phyloP scores from a whole-genome alignment of 2,888 invertebrate species.

The Sthenelais limicola region DNA sequence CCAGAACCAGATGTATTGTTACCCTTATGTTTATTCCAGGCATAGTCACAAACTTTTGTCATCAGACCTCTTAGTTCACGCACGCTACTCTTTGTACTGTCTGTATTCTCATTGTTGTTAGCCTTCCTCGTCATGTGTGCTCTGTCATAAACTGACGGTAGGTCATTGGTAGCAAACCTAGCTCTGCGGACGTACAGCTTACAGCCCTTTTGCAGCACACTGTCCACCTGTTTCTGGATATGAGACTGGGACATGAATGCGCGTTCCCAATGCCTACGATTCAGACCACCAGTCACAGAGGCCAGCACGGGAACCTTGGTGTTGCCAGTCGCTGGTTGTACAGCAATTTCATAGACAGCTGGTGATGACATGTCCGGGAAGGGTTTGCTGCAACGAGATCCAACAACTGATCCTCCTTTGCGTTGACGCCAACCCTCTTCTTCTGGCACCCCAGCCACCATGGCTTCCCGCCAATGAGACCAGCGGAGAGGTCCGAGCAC shows the following conservation, averaged over 20 bases:
- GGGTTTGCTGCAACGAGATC: not conserved
- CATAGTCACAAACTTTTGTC: conserved; percentile 16
- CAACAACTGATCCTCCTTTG: too few species aligned
- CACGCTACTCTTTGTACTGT: not conserved
- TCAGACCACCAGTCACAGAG: not conserved
- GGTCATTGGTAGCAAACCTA: not conserved
- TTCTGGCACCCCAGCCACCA: too few species aligned
- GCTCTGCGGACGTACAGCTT: conserved; percentile 41
- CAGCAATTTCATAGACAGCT: conserved; percentile 30
- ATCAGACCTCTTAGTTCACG: not conserved
- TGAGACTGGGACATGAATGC: not conserved
- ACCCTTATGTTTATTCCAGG: too few species aligned
- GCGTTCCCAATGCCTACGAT: conserved; percentile 26
- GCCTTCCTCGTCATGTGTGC: not conserved
- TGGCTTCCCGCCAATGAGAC: conserved; percentile 24
- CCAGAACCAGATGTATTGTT: too few species aligned
- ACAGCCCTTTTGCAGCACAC: conserved; percentile 34
- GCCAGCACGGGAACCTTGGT: conserved; percentile 7
- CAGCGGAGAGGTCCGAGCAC: not conserved
- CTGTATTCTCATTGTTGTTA: too few species aligned
- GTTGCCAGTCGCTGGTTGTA: not conserved
- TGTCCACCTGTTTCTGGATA: not conserved
- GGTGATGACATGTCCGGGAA: conserved; percentile 1
- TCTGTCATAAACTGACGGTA: not conserved
- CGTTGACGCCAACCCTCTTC: too few species aligned